These are phyloP conservation scores for Diabrotica undecimpunctata DNA, from an alignment of 1,140 invertebrate species.

Conservation along the genomic window DNA sequence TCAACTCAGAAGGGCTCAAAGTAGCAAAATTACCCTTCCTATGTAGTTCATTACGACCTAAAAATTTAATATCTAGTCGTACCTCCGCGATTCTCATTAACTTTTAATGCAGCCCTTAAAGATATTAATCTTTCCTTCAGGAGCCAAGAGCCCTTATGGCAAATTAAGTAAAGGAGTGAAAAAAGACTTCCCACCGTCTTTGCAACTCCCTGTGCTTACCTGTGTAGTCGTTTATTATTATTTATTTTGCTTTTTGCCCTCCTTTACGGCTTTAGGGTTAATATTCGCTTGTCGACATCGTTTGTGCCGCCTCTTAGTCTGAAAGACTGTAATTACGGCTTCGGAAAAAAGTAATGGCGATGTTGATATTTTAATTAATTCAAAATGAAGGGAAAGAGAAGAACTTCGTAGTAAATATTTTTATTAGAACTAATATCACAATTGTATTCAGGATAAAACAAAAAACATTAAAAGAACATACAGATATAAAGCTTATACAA, in stretches of 20 bases:
- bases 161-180: conserved; percentile 1
- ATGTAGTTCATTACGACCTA: not conserved
- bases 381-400: too few relatives aligned
- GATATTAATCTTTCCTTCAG: not conserved
- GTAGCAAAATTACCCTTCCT: not conserved
- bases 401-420: too few relatives aligned
- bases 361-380: too few relatives aligned
- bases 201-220: not conserved
- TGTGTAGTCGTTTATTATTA: not conserved
- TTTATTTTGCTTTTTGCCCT: not conserved
- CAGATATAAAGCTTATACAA: too few relatives aligned
- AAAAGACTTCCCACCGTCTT: not conserved
- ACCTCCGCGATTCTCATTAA: not conserved
- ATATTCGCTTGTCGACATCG: too few relatives aligned
- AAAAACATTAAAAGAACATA: too few relatives aligned
- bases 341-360: too few relatives aligned
- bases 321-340: too few relatives aligned
- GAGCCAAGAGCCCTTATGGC: not conserved
- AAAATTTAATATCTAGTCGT: not conserved
- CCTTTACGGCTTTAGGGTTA: not conserved
- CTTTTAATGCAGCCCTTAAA: conserved; percentile 1
- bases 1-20: too few relatives aligned
- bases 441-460: too few relatives aligned
- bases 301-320: too few relatives aligned
- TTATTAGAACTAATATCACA: too few relatives aligned